These are phyloP conservation scores for Apis mellifera DNA, from an alignment of 1,140 invertebrate species.

Conservation along the genomic window Amel_HAv3.1 CM009935.2:11504501-11505000, in stretches of 20 bases:
- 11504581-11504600: constrained; percentile 74
- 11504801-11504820: too few species aligned
- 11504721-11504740: constrained; percentile 57
- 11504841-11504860: too few species aligned
- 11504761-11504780: constrained; percentile 53
- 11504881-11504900: not conserved
- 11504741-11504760: constrained; percentile 68
- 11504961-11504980: constrained; percentile 69
- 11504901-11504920: not conserved
- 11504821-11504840: too few species aligned
- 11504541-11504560: constrained; percentile 38
- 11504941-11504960: constrained; percentile 56
- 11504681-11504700: not conserved
- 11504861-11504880: not conserved
- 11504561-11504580: constrained; percentile 67
- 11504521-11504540: constrained; percentile 50
- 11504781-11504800: too few species aligned
- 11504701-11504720: constrained; percentile 38
- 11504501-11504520: not conserved
- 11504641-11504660: constrained; percentile 76
- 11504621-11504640: constrained; percentile 67
- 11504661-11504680: constrained; percentile 59
- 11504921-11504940: constrained; percentile 56
- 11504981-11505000: constrained; percentile 61
- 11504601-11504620: constrained; percentile 75